These are phyloP conservation scores for Branchinecta lindahli DNA, from an alignment of 1,140 invertebrate species.

Conservation along the genomic window DNA sequence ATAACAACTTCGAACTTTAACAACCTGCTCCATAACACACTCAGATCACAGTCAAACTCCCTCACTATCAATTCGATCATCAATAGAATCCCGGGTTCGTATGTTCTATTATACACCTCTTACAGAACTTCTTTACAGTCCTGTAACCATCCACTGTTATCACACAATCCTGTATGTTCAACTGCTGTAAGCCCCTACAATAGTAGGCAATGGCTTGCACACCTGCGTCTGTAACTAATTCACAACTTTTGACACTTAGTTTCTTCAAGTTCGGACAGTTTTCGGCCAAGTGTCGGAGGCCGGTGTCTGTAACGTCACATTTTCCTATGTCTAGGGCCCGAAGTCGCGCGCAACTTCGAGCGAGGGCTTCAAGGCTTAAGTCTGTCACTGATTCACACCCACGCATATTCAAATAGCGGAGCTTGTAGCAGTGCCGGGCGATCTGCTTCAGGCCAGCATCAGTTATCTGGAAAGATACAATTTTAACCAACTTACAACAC, in stretches of 20 bases:
- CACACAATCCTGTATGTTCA: slow-evolving; percentile 81
- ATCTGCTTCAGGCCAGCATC: slow-evolving; percentile 74
- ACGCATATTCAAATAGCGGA: slow-evolving; percentile 74
- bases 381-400: slow-evolving; percentile 84
- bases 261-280: slow-evolving; percentile 80
- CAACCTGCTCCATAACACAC: too few relatives aligned
- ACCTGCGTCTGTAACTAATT: slow-evolving; percentile 69
- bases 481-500: not conserved
- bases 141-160: slow-evolving; percentile 71
- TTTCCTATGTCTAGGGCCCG: slow-evolving; percentile 76
- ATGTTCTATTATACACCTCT: slow-evolving; percentile 79
- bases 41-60: not conserved
- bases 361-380: slow-evolving; percentile 64
- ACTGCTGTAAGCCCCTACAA: slow-evolving; percentile 64
- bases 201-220: slow-evolving; percentile 65
- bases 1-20: too few relatives aligned
- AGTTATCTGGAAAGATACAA: slow-evolving; percentile 33
- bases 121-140: slow-evolving; percentile 77
- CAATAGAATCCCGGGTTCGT: slow-evolving; percentile 81
- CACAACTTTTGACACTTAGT: slow-evolving; percentile 71
- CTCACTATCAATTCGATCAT: not conserved
- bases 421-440: slow-evolving; percentile 67
- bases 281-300: slow-evolving; percentile 62
- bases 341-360: slow-evolving; percentile 61
- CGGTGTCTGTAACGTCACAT: slow-evolving; percentile 76